Evolutionary conservation across 2,113 vertebrate species (phyloP).

Genomic region (Syrmaticus mikado): DNA sequence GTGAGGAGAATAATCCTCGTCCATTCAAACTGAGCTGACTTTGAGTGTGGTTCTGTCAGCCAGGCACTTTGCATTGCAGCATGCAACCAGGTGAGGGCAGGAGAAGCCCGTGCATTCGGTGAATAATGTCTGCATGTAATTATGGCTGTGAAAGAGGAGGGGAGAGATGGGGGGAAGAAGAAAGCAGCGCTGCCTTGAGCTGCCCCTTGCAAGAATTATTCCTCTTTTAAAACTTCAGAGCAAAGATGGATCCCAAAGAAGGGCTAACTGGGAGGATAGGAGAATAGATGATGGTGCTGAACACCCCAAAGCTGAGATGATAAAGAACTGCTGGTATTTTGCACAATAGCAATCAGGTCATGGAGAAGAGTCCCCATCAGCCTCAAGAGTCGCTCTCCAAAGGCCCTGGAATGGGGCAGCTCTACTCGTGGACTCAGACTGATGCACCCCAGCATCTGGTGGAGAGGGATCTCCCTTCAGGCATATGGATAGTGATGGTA

Average conservation of each 20-base stretch:
- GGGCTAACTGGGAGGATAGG: fast-evolving
- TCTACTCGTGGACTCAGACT: background rate
- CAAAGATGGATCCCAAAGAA: background rate
- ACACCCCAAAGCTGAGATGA: fast-evolving
- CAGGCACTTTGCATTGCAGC: background rate
- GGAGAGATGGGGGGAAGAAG: background rate
- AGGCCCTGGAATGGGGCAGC: background rate
- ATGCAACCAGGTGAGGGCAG: conserved; percentile 71
- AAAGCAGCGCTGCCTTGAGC: background rate
- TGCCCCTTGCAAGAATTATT: background rate
- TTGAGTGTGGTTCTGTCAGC: fast-evolving
- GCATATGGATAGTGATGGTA: background rate
- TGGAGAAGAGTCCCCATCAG: fast-evolving
- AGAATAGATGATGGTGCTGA: background rate
- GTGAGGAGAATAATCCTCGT: background rate
- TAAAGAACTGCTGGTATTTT: background rate
- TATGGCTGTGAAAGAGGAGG: background rate
- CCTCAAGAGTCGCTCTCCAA: background rate
- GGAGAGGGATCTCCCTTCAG: background rate
- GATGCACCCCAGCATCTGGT: background rate
- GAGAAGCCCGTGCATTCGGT: conserved; percentile 4
- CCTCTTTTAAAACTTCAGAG: fast-evolving
- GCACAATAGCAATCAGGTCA: fast-evolving
- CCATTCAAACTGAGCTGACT: fast-evolving
- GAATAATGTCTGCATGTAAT: fast-evolving